Conservation (phyloP, 1,140 invertebrate genomes). For the Plectrocnemia conspersa region DNA sequence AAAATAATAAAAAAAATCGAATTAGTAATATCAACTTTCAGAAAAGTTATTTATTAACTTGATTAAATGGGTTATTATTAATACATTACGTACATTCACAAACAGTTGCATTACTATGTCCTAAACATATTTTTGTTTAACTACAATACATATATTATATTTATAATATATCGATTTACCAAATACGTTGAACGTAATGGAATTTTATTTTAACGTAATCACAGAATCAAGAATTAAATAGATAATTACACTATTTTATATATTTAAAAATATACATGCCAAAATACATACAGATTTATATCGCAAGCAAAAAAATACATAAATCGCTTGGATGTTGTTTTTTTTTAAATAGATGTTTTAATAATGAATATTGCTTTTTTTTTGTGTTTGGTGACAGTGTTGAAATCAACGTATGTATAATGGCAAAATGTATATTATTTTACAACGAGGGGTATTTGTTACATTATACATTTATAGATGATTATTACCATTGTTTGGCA, state of each 20-base stretch:
- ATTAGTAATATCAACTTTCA: conserved; percentile 34
- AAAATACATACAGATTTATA: too few species aligned
- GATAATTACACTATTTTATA: conserved; percentile 24
- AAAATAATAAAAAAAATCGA: conserved; percentile 1
- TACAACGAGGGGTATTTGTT: not conserved
- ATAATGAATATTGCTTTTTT: too few species aligned
- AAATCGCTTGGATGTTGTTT: too few species aligned
- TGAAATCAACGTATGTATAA: too few species aligned
- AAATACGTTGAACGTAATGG: conserved; percentile 27
- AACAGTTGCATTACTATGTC: conserved; percentile 30
- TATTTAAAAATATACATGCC: too few species aligned
- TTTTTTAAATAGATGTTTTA: too few species aligned
- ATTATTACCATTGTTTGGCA: not conserved
- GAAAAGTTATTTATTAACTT: conserved; percentile 34
- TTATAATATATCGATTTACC: conserved; percentile 23
- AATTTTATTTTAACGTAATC: conserved; percentile 33
- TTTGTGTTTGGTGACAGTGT: too few species aligned
- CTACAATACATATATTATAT: conserved; percentile 34
- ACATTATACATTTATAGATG: conserved; percentile 6
- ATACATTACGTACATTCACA: conserved; percentile 35
- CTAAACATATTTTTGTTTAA: conserved; percentile 31
- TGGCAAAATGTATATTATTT: too few species aligned
- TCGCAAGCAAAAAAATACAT: too few species aligned
- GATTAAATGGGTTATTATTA: conserved; percentile 32
- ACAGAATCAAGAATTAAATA: conserved; percentile 35